These are phyloP conservation scores for Ptiloglossa arizonensis DNA, from an alignment of 1,140 invertebrate species.

Conservation along the genomic window DNA sequence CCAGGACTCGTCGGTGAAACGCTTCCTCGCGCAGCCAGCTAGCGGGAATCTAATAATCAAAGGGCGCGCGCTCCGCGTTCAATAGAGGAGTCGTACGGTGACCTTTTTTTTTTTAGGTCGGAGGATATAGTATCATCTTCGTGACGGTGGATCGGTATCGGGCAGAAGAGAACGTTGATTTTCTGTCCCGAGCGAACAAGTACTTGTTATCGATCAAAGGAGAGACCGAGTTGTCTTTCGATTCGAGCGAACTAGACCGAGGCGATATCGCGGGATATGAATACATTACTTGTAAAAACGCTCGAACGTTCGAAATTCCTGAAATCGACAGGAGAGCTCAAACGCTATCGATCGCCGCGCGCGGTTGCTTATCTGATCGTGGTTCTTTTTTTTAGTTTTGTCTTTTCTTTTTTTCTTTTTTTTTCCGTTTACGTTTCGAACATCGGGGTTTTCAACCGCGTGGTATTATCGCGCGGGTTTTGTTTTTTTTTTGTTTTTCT, in stretches of 20 bases:
- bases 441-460: no score
- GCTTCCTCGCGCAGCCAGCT: no score
- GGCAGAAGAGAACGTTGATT: conserved; percentile 27
- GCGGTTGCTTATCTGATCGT: no score
- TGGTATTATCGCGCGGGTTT: background rate
- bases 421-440: no score
- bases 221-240: background rate
- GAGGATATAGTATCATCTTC: background rate
- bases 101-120: conserved; percentile 45
- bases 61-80: conserved; percentile 28
- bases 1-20: no score
- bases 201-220: conserved; percentile 13
- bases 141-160: conserved; percentile 7
- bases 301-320: background rate
- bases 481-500: background rate
- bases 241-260: background rate
- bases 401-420: no score
- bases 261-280: background rate
- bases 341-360: background rate
- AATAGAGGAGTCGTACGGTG: conserved; percentile 36
- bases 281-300: background rate
- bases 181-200: background rate
- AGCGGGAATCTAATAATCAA: conserved; percentile 46
- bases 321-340: no score
- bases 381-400: no score